phyloP scores from a whole-genome alignment of 2,797 vertebrate genomes.

The Diplodus sargus region DNA sequence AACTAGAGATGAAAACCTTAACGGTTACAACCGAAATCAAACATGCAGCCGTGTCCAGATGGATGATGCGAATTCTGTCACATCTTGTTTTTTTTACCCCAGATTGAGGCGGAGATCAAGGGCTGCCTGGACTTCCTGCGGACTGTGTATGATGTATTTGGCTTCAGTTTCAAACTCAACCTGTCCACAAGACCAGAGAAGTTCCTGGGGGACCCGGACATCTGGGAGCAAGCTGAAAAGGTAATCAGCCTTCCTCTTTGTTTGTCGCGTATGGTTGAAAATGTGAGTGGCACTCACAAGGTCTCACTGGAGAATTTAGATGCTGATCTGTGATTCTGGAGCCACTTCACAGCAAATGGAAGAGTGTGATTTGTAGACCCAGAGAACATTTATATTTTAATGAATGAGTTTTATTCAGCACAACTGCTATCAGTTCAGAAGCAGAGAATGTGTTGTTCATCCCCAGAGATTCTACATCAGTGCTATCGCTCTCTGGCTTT shows the following conservation, averaged over 20 bases:
- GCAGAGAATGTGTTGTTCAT: conserved; percentile 18
- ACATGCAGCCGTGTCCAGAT: conserved; percentile 14
- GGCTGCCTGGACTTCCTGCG: conserved; percentile 95
- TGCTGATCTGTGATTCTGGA: conserved; percentile 34
- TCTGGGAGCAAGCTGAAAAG: conserved; percentile 97
- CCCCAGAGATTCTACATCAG: conserved; percentile 40
- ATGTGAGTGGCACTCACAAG: conserved; percentile 19
- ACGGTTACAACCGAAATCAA: neutral
- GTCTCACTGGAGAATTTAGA: conserved; percentile 39
- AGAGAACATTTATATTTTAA: conserved; percentile 62
- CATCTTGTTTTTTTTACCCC: conserved; percentile 35
- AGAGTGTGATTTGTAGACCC: conserved; percentile 41
- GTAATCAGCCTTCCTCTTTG: conserved; percentile 73
- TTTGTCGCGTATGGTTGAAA: conserved; percentile 24
- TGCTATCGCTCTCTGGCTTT: conserved; percentile 40
- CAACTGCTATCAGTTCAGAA: conserved; percentile 38
- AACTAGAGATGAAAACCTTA: neutral
- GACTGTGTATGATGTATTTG: conserved; percentile 92
- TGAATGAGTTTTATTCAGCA: conserved; percentile 35
- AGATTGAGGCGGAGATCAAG: conserved; percentile 97
- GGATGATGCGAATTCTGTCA: conserved; percentile 3
- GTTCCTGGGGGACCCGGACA: conserved; percentile 92
- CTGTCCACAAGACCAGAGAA: conserved; percentile 98
- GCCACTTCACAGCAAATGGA: conserved; percentile 36
- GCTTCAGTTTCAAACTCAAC: conserved; percentile 97